A percentile compares a stretch with the other conserved stretches of the same genome.
These are phyloP conservation scores for Bambusicola thoracicus DNA, from an alignment of 2,113 vertebrate species.

Conservation along the genomic window DNA sequence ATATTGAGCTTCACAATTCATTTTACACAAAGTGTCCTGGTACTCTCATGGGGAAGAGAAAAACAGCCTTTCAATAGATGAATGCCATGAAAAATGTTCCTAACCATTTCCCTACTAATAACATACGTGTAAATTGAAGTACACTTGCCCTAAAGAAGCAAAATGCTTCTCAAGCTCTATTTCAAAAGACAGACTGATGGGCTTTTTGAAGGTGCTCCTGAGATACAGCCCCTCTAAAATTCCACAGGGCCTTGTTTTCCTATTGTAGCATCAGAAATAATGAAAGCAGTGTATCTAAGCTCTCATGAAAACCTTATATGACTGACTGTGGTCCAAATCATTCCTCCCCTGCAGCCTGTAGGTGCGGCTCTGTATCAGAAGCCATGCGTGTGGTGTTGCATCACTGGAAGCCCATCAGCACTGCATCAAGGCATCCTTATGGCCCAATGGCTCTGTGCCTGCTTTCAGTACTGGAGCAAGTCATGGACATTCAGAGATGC, in stretches of 20 bases:
- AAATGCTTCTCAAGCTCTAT: neutral
- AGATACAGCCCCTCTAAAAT: neutral
- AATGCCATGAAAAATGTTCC: neutral
- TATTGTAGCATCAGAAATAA: neutral
- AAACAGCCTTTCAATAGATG: neutral
- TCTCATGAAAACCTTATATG: neutral
- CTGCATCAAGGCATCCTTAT: rapidly evolving
- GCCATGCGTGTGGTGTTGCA: neutral
- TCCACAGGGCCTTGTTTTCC: neutral
- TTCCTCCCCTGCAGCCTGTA: neutral
- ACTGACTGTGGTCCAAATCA: neutral
- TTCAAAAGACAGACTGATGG: neutral
- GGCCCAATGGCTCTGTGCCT: neutral
- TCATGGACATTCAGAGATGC: neutral
- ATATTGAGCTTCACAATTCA: neutral
- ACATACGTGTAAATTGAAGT: neutral
- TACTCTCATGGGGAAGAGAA: neutral
- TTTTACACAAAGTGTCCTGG: neutral
- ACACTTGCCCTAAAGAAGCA: neutral
- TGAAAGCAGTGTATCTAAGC: neutral
- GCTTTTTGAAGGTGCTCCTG: neutral
- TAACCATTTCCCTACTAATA: neutral
- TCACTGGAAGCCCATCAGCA: neutral
- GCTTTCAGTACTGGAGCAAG: neutral
- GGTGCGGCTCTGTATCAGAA: neutral